phyloP scores from a whole-genome alignment of 1,140 invertebrate species.

The Calephelis virginiensis region DNA sequence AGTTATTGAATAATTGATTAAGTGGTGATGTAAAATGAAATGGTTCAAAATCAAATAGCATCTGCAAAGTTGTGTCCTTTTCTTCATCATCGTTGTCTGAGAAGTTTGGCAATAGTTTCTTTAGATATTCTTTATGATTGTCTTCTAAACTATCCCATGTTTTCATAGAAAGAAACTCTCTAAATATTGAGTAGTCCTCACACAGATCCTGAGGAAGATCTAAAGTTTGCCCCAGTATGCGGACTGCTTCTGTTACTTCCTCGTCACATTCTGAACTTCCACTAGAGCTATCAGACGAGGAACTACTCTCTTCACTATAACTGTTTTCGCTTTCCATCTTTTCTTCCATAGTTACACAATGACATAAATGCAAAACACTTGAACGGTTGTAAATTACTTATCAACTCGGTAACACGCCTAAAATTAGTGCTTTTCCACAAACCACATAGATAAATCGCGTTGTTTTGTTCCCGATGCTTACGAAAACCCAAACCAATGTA shows the following conservation, averaged over 20 bases:
- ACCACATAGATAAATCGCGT: slow-evolving; percentile 58
- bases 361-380: slow-evolving; percentile 25
- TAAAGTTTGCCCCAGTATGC: slow-evolving; percentile 73
- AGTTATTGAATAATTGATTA: slow-evolving; percentile 82
- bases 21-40: slow-evolving; percentile 86
- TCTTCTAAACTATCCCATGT: slow-evolving; percentile 83
- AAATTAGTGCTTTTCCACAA: slow-evolving; percentile 44
- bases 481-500: slow-evolving; percentile 57
- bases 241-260: slow-evolving; percentile 77
- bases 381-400: slow-evolving; percentile 26
- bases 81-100: slow-evolving; percentile 83
- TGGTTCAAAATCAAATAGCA: slow-evolving; percentile 83
- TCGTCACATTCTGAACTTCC: slow-evolving; percentile 74
- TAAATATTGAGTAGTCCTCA: slow-evolving; percentile 82
- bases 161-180: slow-evolving; percentile 82
- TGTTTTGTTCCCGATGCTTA: slow-evolving; percentile 70
- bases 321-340: slow-evolving; percentile 72
- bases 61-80: slow-evolving; percentile 82
- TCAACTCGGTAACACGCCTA: slow-evolving; percentile 30
- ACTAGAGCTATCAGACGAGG: slow-evolving; percentile 63
- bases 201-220: slow-evolving; percentile 82
- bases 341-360: slow-evolving; percentile 47
- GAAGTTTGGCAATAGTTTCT: slow-evolving; percentile 83
- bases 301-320: slow-evolving; percentile 62
- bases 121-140: slow-evolving; percentile 81